phyloP scores from a whole-genome alignment of 2,113 vertebrate genomes.

The Callospermophilus lateralis region DNA sequence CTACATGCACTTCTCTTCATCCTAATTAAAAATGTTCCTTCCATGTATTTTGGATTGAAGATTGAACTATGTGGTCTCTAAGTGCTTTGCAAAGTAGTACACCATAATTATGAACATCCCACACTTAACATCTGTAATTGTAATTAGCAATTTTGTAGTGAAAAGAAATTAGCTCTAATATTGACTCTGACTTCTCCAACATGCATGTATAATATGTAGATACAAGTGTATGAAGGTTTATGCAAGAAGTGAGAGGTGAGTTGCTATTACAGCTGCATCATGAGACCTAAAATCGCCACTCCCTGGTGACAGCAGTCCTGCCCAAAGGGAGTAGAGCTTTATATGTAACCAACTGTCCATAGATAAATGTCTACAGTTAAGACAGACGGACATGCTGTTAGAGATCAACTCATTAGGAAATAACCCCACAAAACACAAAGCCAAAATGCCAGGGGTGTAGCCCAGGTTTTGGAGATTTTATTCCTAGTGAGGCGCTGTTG shows the following conservation, averaged over 20 bases:
- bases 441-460: background rate
- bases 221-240: too few species aligned
- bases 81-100: background rate
- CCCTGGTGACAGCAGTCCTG: background rate
- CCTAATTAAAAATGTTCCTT: background rate
- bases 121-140: background rate
- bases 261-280: background rate
- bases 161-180: background rate
- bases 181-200: background rate
- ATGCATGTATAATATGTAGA: background rate
- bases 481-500: background rate
- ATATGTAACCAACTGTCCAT: background rate
- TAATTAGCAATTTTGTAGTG: background rate
- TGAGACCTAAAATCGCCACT: background rate
- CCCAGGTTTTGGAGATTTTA: background rate
- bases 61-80: background rate
- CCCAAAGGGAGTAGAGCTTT: background rate
- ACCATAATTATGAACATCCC: background rate
- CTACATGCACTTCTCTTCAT: background rate
- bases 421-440: background rate
- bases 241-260: background rate
- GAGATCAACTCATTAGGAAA: background rate
- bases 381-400: background rate
- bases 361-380: background rate
- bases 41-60: background rate